phyloP scores from a whole-genome alignment of 2,113 vertebrate species.

The Ramphastos sulfuratus region DNA sequence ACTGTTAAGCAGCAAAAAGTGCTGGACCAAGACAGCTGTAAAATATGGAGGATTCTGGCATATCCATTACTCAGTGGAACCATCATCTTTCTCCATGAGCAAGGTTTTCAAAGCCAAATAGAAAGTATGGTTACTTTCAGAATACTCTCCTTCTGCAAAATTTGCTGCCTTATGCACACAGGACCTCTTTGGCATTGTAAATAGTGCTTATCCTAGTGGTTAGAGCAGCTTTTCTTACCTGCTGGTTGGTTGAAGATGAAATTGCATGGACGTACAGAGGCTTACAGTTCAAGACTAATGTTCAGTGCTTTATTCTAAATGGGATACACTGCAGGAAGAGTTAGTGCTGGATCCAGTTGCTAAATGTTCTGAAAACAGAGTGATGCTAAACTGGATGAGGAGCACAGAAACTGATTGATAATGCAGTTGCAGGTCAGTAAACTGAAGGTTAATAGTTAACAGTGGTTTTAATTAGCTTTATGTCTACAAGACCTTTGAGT shows the following conservation, averaged over 20 bases:
- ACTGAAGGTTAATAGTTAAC: background rate
- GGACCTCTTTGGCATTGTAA: background rate
- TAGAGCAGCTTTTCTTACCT: background rate
- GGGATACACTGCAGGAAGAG: background rate
- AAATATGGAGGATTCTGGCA: background rate
- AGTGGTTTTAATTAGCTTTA: background rate
- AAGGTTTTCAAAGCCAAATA: background rate
- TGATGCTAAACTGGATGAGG: background rate
- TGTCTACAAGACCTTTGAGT: background rate
- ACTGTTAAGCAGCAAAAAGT: background rate
- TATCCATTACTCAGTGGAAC: accelerated
- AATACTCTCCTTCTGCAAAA: background rate
- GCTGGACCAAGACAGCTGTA: background rate
- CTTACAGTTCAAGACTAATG: background rate
- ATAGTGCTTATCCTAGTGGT: background rate
- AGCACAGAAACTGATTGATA: background rate
- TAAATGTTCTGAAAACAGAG: background rate
- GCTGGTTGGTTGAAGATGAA: background rate
- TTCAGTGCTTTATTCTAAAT: background rate
- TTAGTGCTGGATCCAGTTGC: background rate
- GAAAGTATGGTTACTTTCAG: background rate
- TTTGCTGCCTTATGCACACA: background rate
- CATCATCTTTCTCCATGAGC: accelerated
- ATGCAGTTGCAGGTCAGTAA: background rate
- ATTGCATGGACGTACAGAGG: background rate